phyloP scores from a whole-genome alignment of 2,888 invertebrate species.

The Achlya flavicornis region DNA sequence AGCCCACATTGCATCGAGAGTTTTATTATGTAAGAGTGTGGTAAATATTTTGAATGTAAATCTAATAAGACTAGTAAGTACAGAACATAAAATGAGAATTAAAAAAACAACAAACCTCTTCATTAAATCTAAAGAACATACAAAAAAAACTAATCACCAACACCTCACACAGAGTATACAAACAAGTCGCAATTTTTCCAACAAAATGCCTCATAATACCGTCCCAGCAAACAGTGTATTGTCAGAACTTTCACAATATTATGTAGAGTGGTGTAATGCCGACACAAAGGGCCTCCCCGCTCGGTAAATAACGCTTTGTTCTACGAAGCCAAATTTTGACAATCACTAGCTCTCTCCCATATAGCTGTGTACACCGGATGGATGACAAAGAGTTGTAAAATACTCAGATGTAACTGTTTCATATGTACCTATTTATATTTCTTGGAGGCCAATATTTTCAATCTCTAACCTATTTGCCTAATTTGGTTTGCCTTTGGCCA shows the following conservation, averaged over 20 bases:
- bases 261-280: slow-evolving; percentile 83
- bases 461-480: no score
- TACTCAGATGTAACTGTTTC: neutral
- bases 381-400: slow-evolving; percentile 57
- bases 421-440: neutral
- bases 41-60: no score
- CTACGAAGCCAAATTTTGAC: slow-evolving; percentile 85
- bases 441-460: no score
- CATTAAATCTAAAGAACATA: neutral
- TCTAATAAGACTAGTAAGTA: no score
- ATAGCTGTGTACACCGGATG: slow-evolving; percentile 61
- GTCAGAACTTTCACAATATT: slow-evolving; percentile 83
- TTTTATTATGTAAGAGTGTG: no score
- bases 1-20: no score
- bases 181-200: slow-evolving; percentile 63
- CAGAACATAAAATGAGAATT: neutral
- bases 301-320: slow-evolving; percentile 84
- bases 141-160: slow-evolving; percentile 52
- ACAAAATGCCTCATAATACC: slow-evolving; percentile 65
- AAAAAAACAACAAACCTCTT: neutral
- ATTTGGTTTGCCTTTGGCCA: no score
- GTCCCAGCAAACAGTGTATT: slow-evolving; percentile 73
- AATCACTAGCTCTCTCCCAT: slow-evolving; percentile 81
- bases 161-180: slow-evolving; percentile 46
- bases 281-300: slow-evolving; percentile 78